phyloP scores from a whole-genome alignment of 1,140 invertebrate genomes.

The Drosophila truncata region DNA sequence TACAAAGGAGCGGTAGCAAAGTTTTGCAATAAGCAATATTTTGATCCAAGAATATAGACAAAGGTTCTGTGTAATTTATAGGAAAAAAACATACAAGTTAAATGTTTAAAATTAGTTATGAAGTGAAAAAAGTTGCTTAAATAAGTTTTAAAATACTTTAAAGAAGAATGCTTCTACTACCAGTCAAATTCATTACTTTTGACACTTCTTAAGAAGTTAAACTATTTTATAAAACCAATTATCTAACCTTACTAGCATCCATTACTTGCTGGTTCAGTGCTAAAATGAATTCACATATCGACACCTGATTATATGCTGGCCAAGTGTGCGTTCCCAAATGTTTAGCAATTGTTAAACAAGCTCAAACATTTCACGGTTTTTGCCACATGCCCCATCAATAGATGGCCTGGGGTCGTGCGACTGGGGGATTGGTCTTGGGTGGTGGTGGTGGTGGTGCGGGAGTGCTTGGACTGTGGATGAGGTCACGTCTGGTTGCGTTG shows the following conservation, averaged over 20 bases:
- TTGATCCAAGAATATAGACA: not conserved
- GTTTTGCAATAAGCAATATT: not conserved
- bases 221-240: not conserved
- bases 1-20: not conserved
- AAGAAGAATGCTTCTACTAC: not conserved
- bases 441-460: not conserved
- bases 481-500: conserved; percentile 50
- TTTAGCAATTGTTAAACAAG: conserved; percentile 46
- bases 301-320: conserved; percentile 9
- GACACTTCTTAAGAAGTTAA: no score
- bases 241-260: no score
- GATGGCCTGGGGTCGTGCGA: not conserved
- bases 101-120: no score
- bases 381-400: conserved; percentile 18
- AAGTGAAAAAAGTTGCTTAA: no score
- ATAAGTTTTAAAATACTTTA: no score
- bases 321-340: conserved; percentile 17
- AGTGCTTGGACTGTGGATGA: conserved; percentile 27
- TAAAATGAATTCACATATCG: not conserved
- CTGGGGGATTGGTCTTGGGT: not conserved
- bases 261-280: not conserved
- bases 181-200: no score
- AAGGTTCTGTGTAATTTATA: not conserved
- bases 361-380: conserved; percentile 39
- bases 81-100: no score